Percentiles rank a stretch among this genome's conserved stretches.
Conservation (phyloP, 1,140 invertebrate species). For the Condylostylus longicornis region DNA sequence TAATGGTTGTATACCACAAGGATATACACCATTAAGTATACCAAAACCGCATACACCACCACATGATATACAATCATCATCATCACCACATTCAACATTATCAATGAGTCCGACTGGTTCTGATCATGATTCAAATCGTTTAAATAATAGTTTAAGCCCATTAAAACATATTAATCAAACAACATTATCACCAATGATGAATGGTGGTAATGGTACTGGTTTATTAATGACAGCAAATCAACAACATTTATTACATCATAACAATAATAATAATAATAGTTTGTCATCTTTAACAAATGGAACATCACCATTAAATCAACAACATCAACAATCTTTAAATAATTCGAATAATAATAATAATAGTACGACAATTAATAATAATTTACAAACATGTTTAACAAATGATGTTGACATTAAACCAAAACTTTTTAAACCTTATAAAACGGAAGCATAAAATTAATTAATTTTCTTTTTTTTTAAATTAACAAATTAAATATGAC, state of each 20-base stretch:
- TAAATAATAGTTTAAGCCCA: slow-evolving; percentile 18
- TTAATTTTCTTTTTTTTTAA: too few relatives aligned
- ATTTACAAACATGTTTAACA: slow-evolving; percentile 25
- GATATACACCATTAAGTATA: slow-evolving; percentile 6
- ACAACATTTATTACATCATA: slow-evolving; percentile 9
- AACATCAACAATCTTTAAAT: slow-evolving; percentile 15
- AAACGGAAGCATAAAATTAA: slow-evolving; percentile 43
- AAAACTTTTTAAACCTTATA: slow-evolving; percentile 54
- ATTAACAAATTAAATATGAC: too few relatives aligned
- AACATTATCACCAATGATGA: not conserved
- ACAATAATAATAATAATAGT: slow-evolving; percentile 16
- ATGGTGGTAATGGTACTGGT: slow-evolving; percentile 10
- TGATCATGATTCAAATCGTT: slow-evolving; percentile 28
- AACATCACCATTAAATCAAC: slow-evolving; percentile 21
- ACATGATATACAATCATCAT: slow-evolving; percentile 27
- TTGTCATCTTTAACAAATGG: slow-evolving; percentile 12
- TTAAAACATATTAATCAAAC: slow-evolving; percentile 2
- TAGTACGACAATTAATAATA: slow-evolving; percentile 14
- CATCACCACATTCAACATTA: slow-evolving; percentile 28
- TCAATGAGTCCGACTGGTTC: slow-evolving; percentile 29
- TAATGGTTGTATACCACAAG: slow-evolving; percentile 10
- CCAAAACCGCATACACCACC: slow-evolving; percentile 27
- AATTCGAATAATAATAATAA: slow-evolving; percentile 20
- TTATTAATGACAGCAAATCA: slow-evolving; percentile 6
- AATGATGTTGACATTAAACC: slow-evolving; percentile 34